Conservation (phyloP, 1,140 invertebrate genomes). For the Palaemon carinicauda region DNA sequence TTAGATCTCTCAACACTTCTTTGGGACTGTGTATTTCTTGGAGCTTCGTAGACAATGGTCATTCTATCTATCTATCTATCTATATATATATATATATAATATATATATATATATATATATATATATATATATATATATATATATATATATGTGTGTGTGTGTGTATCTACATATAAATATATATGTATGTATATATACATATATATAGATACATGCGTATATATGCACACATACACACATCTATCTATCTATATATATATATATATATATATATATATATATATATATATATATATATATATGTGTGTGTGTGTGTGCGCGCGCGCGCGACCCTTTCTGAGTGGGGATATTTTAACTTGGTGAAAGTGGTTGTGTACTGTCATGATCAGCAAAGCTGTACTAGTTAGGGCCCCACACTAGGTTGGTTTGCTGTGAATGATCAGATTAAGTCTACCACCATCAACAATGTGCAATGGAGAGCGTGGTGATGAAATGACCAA, state of each 20-base stretch:
- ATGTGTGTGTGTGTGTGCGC: neutral
- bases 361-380: too few species aligned
- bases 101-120: slow-evolving; percentile 2
- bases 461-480: too few species aligned
- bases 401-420: too few species aligned
- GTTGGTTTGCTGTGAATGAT: too few species aligned
- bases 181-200: neutral
- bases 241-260: neutral
- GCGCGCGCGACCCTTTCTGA: too few species aligned
- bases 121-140: neutral
- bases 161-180: neutral
- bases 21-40: too few species aligned
- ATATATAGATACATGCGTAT: neutral
- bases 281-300: neutral
- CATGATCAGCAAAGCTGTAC: too few species aligned
- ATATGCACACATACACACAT: neutral
- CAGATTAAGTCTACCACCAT: too few species aligned
- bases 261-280: neutral
- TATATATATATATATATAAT: slow-evolving; percentile 2
- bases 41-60: too few species aligned
- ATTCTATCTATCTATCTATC: neutral
- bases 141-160: neutral
- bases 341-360: too few species aligned
- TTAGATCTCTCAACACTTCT: too few species aligned
- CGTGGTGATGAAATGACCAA: too few species aligned